Percentiles rank a stretch among this genome's conserved stretches.
phyloP scores from a whole-genome alignment of 2,888 invertebrate genomes.

The Junonia oenone region DNA sequence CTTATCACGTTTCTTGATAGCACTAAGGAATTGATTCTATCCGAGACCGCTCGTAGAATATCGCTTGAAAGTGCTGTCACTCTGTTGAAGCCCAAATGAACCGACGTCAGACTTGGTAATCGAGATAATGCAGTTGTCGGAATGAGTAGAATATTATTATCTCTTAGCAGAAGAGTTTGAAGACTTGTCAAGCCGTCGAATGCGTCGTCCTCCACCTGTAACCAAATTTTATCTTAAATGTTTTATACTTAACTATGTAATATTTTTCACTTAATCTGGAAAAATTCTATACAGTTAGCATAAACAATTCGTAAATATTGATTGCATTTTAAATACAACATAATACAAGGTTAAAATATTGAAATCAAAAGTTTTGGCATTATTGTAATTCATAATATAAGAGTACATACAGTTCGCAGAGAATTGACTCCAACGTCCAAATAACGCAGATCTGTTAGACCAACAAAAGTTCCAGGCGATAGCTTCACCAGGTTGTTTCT shows the following conservation, averaged over 20 bases:
- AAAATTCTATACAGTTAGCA: too few relatives aligned
- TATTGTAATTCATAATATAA: slow-evolving; percentile 5
- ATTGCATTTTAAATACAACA: too few relatives aligned
- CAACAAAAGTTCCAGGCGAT: slow-evolving; percentile 89
- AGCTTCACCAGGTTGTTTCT: slow-evolving; percentile 91
- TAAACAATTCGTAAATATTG: too few relatives aligned
- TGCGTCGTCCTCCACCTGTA: slow-evolving; percentile 91
- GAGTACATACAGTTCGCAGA: slow-evolving; percentile 88
- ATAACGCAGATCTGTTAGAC: slow-evolving; percentile 83
- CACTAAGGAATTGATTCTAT: slow-evolving; percentile 85
- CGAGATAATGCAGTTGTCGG: slow-evolving; percentile 90
- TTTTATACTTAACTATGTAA: too few relatives aligned
- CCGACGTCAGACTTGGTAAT: slow-evolving; percentile 84
- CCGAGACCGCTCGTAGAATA: slow-evolving; percentile 85
- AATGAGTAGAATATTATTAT: slow-evolving; percentile 92
- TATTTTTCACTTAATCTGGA: neutral
- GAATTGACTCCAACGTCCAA: slow-evolving; percentile 93
- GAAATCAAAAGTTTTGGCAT: neutral
- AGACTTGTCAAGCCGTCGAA: slow-evolving; percentile 90
- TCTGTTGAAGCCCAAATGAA: slow-evolving; percentile 91
- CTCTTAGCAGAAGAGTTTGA: slow-evolving; percentile 87
- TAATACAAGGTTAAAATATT: neutral
- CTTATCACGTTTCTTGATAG: slow-evolving; percentile 91
- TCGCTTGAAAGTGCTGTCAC: slow-evolving; percentile 91
- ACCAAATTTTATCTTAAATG: slow-evolving; percentile 44